Evolutionary conservation across 1,140 invertebrate species (phyloP).

Genomic region (Calliopsis andreniformis): DNA sequence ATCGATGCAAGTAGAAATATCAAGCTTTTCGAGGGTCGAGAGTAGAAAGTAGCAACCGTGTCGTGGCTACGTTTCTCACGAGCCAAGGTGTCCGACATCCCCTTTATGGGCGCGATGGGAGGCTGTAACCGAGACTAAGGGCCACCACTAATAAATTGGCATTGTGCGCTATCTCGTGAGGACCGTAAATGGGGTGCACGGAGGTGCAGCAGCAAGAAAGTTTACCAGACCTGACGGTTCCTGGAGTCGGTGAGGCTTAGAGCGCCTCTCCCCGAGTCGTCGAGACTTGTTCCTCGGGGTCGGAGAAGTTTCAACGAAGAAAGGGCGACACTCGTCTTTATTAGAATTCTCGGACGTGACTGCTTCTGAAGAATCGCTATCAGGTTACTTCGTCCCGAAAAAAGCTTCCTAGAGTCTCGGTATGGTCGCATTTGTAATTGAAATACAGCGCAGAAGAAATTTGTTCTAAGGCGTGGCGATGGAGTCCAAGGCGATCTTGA

Average conservation of each 20-base stretch:
- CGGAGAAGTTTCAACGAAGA: conserved; percentile 28
- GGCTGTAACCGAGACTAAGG: conserved; percentile 72
- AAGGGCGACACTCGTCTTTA: conserved; percentile 46
- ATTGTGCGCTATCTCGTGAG: conserved; percentile 73
- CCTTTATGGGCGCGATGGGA: conserved; percentile 67
- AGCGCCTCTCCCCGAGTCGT: conserved; percentile 40
- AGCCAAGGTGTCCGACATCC: conserved; percentile 63
- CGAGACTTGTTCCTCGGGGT: conserved; percentile 44
- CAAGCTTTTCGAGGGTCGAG: background rate
- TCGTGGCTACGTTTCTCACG: conserved; percentile 74
- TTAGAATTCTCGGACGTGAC: conserved; percentile 36
- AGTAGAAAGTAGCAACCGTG: conserved; percentile 51
- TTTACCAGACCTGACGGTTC: conserved; percentile 73
- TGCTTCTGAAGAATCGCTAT: conserved; percentile 4
- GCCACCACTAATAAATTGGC: conserved; percentile 78
- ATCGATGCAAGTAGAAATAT: background rate
- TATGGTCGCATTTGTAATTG: background rate
- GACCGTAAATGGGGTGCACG: conserved; percentile 71
- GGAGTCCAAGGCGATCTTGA: background rate
- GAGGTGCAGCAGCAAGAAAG: conserved; percentile 69
- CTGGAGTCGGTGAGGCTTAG: conserved; percentile 63
- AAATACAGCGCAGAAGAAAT: background rate
- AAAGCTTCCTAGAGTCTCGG: background rate
- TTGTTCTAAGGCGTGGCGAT: no score
- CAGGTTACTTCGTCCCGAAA: background rate